Percentiles rank a stretch among this genome's conserved stretches.
Evolutionary conservation across 2,113 vertebrate species (phyloP).

Genomic region (Pyxicephalus adspersus): DNA sequence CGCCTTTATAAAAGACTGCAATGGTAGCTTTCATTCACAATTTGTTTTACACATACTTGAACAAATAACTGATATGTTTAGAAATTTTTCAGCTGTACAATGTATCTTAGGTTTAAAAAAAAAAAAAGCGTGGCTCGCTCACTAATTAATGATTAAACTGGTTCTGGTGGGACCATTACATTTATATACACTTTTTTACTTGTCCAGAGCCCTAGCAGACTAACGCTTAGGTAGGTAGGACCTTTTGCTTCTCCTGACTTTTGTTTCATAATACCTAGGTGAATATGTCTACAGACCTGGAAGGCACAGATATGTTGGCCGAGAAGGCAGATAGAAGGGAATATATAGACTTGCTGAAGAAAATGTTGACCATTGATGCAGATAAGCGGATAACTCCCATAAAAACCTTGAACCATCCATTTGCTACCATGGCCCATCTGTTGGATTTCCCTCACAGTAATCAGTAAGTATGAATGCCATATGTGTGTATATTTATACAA

Average conservation of each 20-base stretch:
- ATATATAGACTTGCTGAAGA: slow-evolving; percentile 96
- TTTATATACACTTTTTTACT: background rate
- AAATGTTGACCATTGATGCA: slow-evolving; percentile 97
- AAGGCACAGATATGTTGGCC: slow-evolving; percentile 94
- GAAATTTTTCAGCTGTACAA: too few species aligned
- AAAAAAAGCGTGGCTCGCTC: too few species aligned
- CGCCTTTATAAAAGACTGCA: too few species aligned
- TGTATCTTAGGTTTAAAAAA: too few species aligned
- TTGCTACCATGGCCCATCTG: slow-evolving; percentile 95
- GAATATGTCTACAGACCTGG: slow-evolving; percentile 96
- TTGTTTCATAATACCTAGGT: slow-evolving; percentile 73
- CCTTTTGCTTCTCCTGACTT: too few species aligned
- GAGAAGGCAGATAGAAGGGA: slow-evolving; percentile 97
- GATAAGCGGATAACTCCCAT: slow-evolving; percentile 96
- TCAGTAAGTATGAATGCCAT: slow-evolving; percentile 79
- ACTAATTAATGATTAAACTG: background rate
- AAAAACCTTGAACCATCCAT: slow-evolving; percentile 95
- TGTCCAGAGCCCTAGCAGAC: background rate
- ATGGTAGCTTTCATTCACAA: too few species aligned
- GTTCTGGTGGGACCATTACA: background rate
- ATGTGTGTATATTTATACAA: too few species aligned
- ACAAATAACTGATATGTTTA: too few species aligned
- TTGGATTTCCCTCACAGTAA: slow-evolving; percentile 97
- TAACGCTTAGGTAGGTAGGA: too few species aligned
- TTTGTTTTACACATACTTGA: too few species aligned